phyloP scores from a whole-genome alignment of 1,140 invertebrate species.

The Pseudomyrmex dendroicus region DNA sequence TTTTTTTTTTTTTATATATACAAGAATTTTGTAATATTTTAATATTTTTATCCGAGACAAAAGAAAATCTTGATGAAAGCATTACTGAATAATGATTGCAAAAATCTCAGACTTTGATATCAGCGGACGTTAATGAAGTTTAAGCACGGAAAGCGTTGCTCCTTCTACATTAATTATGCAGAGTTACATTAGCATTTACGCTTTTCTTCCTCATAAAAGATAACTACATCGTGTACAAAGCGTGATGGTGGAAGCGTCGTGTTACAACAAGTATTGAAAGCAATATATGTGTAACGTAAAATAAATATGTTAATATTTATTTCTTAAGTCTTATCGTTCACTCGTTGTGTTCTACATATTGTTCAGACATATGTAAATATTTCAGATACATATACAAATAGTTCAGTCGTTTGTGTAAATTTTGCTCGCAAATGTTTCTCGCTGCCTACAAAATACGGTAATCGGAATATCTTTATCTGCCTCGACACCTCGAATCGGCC shows the following conservation, averaged over 20 bases:
- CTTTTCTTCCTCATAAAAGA: neutral
- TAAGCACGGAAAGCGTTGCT: neutral
- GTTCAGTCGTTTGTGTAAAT: neutral
- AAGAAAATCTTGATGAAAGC: neutral
- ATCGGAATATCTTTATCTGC: conserved; percentile 7
- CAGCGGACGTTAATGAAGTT: conserved; percentile 17
- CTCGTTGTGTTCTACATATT: neutral
- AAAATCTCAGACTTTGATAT: conserved; percentile 24
- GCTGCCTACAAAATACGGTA: neutral
- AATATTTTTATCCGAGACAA: neutral
- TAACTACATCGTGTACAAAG: neutral
- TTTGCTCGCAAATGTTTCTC: neutral
- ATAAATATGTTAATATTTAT: neutral
- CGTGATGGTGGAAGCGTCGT: neutral
- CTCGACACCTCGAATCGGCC: conserved; percentile 10
- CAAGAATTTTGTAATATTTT: neutral
- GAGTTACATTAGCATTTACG: neutral
- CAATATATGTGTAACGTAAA: neutral
- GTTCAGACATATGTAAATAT: neutral
- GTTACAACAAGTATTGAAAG: neutral
- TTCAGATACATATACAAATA: neutral
- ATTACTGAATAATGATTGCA: conserved; percentile 2
- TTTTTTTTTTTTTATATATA: no score
- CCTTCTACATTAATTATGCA: conserved; percentile 12
- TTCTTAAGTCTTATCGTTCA: neutral